Conservation (phyloP, 2,113 vertebrate species). For the Tupaia tana region DNA sequence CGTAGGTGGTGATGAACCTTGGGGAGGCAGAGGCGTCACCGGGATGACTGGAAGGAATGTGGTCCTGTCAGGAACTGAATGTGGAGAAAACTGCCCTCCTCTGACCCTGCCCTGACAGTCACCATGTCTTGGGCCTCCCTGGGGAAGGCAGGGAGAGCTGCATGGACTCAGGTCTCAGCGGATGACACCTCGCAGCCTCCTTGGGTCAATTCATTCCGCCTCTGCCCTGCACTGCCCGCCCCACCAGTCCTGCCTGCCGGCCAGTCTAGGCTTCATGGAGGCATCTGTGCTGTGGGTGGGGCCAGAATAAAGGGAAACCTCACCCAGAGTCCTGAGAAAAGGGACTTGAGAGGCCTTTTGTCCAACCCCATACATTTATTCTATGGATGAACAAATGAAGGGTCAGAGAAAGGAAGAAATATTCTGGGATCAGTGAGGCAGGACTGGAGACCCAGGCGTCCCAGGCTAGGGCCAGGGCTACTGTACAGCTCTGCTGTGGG, state of each 20-base stretch:
- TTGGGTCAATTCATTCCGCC: background rate
- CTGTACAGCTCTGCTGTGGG: background rate
- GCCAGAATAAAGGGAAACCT: background rate
- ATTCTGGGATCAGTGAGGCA: background rate
- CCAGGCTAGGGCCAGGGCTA: background rate
- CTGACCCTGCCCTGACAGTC: background rate
- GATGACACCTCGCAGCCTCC: background rate
- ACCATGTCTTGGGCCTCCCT: background rate
- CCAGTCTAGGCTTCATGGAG: background rate
- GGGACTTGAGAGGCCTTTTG: background rate
- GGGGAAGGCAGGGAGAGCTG: background rate
- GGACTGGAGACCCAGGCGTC: background rate
- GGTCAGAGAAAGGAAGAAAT: constrained; percentile 7
- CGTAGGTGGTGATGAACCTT: background rate
- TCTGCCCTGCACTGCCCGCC: background rate
- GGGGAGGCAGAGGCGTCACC: background rate
- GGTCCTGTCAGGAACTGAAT: too few relatives aligned
- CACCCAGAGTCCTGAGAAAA: background rate
- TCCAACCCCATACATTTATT: background rate
- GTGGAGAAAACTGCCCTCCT: background rate
- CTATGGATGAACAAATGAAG: background rate
- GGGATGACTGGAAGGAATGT: background rate
- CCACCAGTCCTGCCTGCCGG: background rate
- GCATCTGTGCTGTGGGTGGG: background rate
- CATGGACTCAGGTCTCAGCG: background rate